Conservation (phyloP, 2,888 invertebrate species). For the Macroteleia sp. region DNA sequence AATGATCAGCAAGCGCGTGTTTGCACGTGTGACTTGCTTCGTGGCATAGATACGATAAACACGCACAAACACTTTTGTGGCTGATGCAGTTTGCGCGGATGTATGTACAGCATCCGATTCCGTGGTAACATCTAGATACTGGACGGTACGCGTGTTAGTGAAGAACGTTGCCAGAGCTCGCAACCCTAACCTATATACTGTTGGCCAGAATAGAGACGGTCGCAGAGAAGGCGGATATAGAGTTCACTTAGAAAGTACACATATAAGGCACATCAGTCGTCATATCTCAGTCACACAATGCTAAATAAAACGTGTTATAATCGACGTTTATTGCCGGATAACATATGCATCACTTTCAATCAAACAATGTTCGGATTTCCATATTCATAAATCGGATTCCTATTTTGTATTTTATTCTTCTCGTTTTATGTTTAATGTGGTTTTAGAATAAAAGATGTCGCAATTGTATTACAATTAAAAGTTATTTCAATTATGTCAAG, state of each 20-base stretch:
- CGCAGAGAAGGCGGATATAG: conserved; percentile 63
- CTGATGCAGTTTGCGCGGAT: conserved; percentile 34
- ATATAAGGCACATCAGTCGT: conserved; percentile 38
- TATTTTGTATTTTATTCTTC: too few relatives aligned
- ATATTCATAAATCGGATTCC: not conserved
- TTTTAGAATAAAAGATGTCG: too few relatives aligned
- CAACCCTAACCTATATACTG: conserved; percentile 80
- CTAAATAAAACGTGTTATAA: conserved; percentile 27
- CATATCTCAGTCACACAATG: conserved; percentile 29
- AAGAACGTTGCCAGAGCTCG: conserved; percentile 77
- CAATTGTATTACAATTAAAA: too few relatives aligned
- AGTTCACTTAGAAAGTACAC: conserved; percentile 55
- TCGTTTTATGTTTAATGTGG: too few relatives aligned
- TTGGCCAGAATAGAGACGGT: conserved; percentile 76
- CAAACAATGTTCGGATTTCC: conserved; percentile 1
- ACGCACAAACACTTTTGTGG: conserved; percentile 45
- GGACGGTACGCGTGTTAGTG: conserved; percentile 68
- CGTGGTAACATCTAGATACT: conserved; percentile 44
- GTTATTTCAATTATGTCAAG: too few relatives aligned
- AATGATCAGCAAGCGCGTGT: conserved; percentile 58
- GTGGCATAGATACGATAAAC: conserved; percentile 60
- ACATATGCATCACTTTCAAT: too few relatives aligned
- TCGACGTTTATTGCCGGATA: conserved; percentile 19
- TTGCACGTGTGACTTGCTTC: conserved; percentile 58
- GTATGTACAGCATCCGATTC: conserved; percentile 58